Evolutionary conservation across 2,113 vertebrate genomes (phyloP).

Genomic region (Tragelaphus strepsiceros): DNA sequence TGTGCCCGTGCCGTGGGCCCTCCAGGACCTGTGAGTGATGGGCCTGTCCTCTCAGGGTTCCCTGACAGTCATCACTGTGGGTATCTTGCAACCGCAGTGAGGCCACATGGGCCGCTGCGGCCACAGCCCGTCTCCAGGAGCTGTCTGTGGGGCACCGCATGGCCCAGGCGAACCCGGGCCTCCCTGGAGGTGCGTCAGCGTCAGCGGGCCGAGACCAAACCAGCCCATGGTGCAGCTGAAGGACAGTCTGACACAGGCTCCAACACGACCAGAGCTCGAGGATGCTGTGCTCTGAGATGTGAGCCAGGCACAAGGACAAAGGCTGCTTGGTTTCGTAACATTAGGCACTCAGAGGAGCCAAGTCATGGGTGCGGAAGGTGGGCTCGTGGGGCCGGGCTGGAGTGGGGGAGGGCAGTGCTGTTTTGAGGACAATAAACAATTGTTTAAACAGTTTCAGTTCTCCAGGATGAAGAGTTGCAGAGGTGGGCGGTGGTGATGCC

Average conservation of each 20-base stretch:
- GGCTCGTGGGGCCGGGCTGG: neutral
- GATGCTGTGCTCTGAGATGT: fast-evolving
- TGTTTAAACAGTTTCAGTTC: neutral
- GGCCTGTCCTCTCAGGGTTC: neutral
- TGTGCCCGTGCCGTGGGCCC: neutral
- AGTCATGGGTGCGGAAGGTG: fast-evolving
- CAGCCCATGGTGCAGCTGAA: fast-evolving
- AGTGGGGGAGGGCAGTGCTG: too few species aligned
- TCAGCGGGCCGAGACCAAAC: neutral
- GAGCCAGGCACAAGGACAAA: neutral
- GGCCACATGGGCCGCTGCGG: too few species aligned
- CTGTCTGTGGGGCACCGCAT: too few species aligned
- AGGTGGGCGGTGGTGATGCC: fast-evolving
- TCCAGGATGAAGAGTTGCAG: neutral
- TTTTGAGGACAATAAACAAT: neutral
- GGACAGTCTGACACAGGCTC: too few species aligned
- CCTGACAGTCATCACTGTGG: fast-evolving
- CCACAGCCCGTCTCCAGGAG: too few species aligned
- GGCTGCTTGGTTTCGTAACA: neutral
- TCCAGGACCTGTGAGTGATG: neutral
- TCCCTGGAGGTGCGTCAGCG: fast-evolving
- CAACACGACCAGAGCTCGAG: fast-evolving
- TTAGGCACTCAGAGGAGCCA: neutral
- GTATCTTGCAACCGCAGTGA: too few species aligned
- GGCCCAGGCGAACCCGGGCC: too few species aligned